Conservation (phyloP, 2,888 invertebrate genomes). For the Megamerina dolium region DNA sequence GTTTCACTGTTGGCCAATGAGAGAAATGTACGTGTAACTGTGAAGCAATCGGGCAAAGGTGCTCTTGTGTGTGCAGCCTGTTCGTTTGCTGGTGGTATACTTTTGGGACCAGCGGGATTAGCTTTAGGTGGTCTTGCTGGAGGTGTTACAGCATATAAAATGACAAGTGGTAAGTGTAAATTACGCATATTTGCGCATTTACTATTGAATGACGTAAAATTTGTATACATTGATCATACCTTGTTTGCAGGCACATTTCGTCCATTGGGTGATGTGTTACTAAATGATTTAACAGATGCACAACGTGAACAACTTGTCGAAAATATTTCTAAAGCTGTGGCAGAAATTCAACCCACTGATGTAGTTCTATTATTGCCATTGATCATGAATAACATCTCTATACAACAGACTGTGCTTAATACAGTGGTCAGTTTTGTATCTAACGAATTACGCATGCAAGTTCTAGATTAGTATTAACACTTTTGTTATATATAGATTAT, state of each 20-base stretch:
- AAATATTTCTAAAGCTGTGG: slow-evolving; percentile 37
- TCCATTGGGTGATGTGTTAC: slow-evolving; percentile 43
- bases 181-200: background rate
- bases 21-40: slow-evolving; percentile 39
- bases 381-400: slow-evolving; percentile 33
- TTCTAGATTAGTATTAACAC: slow-evolving; percentile 42
- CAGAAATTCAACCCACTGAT: slow-evolving; percentile 38
- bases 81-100: slow-evolving; percentile 42
- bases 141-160: slow-evolving; percentile 38
- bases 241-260: slow-evolving; percentile 35
- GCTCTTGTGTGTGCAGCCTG: slow-evolving; percentile 40
- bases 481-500: background rate
- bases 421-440: slow-evolving; percentile 37
- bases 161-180: slow-evolving; percentile 35
- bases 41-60: slow-evolving; percentile 41
- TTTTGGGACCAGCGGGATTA: slow-evolving; percentile 42
- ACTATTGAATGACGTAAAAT: background rate
- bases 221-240: background rate
- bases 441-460: slow-evolving; percentile 41
- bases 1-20: slow-evolving; percentile 43
- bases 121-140: slow-evolving; percentile 45
- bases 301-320: slow-evolving; percentile 38
- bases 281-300: slow-evolving; percentile 38
- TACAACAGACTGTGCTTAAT: slow-evolving; percentile 39
- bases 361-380: slow-evolving; percentile 38